Base-by-base conservation (phyloP, 1,140 invertebrate species). In the Leptinotarsa defecta region DNA sequence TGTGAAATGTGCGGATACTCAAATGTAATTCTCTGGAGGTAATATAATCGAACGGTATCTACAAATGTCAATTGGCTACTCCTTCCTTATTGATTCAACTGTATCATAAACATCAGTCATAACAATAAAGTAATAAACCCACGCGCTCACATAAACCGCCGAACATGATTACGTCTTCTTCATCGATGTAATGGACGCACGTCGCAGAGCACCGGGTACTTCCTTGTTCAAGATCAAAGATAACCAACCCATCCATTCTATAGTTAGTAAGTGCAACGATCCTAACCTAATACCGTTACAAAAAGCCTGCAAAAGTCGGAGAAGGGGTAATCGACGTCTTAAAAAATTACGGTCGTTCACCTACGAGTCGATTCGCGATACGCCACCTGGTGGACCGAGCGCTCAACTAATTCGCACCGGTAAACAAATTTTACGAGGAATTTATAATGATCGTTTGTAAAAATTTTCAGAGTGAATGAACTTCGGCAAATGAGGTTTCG, bases 301-400 rank as follows among this genome's bases (percentile, higher is more conserved):
- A 34, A 71, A 61, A 71, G 13, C 70, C 22, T 71, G 57, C 70
- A 13, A 71, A 34, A n/a, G 67, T 13, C 70, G 70, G 49, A 13
- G 49, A 61, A 27, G 70, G 70, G 48, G 49, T 27, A 61, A 57
- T 57, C 70, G 70, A 62, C 70, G 52, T 74, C 73, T 73, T 73
- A 67, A 76, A 76, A 71, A 71, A 71, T 71, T 13, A 34, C 70
- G 70, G 70, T 71, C 70, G 52, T 71, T 71, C 70, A 71, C 70
- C 70, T 71, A 24, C 13, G 69, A 52, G 69, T 20, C 67, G 67
- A 13, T 13, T 15, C 13, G 68, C 68, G 68, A 20, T 43, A 52
- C 70, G 70, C 70, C 75, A 76, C 69, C 75, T 76, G 61, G 52
- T 24, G 49, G 52, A 49, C 19, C 11, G 49, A 69, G 13, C 48